Conservation (phyloP, 1,140 invertebrate genomes). For the Pinna nobilis region DNA sequence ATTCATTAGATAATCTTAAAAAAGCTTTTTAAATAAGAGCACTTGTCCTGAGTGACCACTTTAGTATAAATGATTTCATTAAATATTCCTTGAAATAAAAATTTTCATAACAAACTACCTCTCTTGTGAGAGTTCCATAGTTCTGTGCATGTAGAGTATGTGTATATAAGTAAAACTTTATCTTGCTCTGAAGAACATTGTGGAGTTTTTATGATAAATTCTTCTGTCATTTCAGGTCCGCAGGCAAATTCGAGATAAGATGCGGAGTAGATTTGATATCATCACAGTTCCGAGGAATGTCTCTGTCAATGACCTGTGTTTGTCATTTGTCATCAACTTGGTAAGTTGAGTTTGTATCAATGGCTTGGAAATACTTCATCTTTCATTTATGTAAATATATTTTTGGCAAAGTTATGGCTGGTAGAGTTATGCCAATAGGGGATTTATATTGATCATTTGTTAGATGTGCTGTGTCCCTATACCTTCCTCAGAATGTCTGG, state of each 20-base stretch:
- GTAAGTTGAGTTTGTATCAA: constrained; percentile 45
- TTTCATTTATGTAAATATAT: too few species aligned
- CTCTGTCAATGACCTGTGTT: constrained; percentile 70
- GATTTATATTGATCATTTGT: background rate
- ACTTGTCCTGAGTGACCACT: too few species aligned
- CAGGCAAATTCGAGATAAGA: constrained; percentile 63
- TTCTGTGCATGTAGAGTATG: background rate
- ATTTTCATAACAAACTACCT: too few species aligned
- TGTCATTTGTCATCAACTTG: constrained; percentile 70
- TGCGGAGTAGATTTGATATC: constrained; percentile 66
- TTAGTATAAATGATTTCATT: too few species aligned
- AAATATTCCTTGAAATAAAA: too few species aligned
- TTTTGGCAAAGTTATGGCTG: too few species aligned
- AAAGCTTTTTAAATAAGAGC: too few species aligned
- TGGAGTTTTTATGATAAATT: background rate
- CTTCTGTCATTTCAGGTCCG: constrained; percentile 46
- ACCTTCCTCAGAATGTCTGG: background rate
- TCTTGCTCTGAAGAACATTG: constrained; percentile 7
- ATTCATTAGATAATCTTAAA: too few species aligned
- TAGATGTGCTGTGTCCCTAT: background rate
- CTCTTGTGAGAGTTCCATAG: too few species aligned
- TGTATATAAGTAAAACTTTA: background rate
- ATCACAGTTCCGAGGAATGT: constrained; percentile 69
- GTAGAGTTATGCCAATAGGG: too few species aligned
- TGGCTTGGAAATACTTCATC: background rate